Evolutionary conservation across 2,888 invertebrate genomes (phyloP), one percentile per base, ranked within the genome.

Genomic region (Rutpela maculata): DNA sequence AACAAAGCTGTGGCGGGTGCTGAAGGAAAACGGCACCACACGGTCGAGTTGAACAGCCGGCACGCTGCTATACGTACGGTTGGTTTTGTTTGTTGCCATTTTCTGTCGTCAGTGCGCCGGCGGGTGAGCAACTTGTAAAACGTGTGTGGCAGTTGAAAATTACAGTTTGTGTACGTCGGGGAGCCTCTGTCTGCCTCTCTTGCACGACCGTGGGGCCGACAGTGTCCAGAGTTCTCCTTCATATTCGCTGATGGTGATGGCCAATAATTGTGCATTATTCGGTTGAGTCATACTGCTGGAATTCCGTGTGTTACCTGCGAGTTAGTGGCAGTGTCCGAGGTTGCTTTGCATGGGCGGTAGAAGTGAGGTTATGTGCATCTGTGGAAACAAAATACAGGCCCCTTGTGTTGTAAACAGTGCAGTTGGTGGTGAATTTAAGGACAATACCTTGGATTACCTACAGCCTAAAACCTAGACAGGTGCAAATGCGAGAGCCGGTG

Each of bases 331-430:
- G 72, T 72, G 63, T 50, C 12, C 63, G 59, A 63, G 43, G 26
- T 22, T 75, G 74, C 59, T 56, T 69, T 59, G 76, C 67, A 77
- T 72, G 81, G 80, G 80, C 76, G 78, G 79, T 60, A 62, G n/a
- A 50, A 79, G 83, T 83, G 82, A 82, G 83, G 83, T 83, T 83
- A 83, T 81, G 80, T 78, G 75, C 78, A 76, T 76, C 43, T 56
- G 70, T 66, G 72, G 67, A 76, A 77, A 78, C 74, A 43, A 56
- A 38, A 31, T 71, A 55, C 70, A 26, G 26, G 60, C 71, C 69
- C 62, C 26, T 76, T 74, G 73, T 78, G 65, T 75, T 55, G 65
- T 62, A 22, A 59, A 68, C 71, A 22, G 77, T 76, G 74, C 55
- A 35, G 35, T 73, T 18, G 62, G 72, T 72, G 72, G 72, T 72